A percentile compares a stretch with the other conserved stretches of the same genome.
Evolutionary conservation across 2,888 invertebrate species (phyloP).

Genomic region (Drosophila austrosaltans): DNA sequence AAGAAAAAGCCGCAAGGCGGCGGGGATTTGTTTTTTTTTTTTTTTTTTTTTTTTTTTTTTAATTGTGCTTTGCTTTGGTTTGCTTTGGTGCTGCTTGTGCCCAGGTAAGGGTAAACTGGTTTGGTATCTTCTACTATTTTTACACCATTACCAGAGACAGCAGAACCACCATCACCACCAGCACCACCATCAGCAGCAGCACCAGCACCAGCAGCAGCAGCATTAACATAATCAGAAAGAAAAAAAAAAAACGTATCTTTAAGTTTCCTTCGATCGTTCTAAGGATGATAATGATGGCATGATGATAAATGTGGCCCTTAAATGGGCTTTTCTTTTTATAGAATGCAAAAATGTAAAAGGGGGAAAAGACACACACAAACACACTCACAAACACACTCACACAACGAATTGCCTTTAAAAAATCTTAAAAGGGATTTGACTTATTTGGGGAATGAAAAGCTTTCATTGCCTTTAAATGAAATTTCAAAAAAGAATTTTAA

Average conservation of each 20-base stretch:
- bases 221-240: constrained; percentile 52
- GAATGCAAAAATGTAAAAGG: constrained; percentile 16
- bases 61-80: constrained; percentile 35
- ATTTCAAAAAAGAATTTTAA: no score
- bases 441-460: constrained; percentile 32
- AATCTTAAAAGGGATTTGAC: background rate
- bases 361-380: no score
- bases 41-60: no score
- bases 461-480: constrained; percentile 15
- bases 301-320: constrained; percentile 37
- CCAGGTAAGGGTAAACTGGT: constrained; percentile 21
- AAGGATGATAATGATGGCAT: constrained; percentile 48
- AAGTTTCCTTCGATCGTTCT: constrained; percentile 23
- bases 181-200: background rate
- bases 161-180: background rate
- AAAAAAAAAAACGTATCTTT: constrained; percentile 1
- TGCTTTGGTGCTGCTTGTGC: constrained; percentile 1
- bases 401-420: constrained; percentile 1
- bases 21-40: no score
- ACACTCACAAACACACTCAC: background rate
- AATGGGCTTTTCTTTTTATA: constrained; percentile 21
- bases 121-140: constrained; percentile 25
- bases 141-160: constrained; percentile 7
- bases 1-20: no score
- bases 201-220: constrained; percentile 14